phyloP scores from a whole-genome alignment of 1,140 invertebrate genomes.

The Popillia japonica region DNA sequence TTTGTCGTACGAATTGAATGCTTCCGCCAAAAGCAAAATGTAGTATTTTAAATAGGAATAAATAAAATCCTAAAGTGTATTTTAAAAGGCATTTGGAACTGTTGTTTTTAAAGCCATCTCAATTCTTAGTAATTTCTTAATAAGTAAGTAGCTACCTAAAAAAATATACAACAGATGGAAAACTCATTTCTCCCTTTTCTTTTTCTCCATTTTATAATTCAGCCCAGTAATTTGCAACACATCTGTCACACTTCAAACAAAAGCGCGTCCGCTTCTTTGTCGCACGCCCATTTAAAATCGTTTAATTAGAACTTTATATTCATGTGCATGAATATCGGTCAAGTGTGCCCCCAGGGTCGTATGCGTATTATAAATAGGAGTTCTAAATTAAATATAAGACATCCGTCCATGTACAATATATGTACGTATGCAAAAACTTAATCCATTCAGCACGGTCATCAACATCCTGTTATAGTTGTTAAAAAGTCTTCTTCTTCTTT shows the following conservation, averaged over 20 bases:
- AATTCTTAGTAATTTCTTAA: neutral
- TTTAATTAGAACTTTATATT: slow-evolving; percentile 19
- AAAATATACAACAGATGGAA: neutral
- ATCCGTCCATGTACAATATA: neutral
- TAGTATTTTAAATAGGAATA: too few species aligned
- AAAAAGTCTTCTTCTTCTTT: too few species aligned
- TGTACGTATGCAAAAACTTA: neutral
- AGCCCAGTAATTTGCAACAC: neutral
- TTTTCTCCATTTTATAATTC: neutral
- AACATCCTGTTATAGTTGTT: neutral
- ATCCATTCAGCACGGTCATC: neutral
- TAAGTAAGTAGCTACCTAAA: neutral
- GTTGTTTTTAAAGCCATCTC: too few species aligned
- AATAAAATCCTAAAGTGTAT: too few species aligned
- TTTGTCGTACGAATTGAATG: too few species aligned
- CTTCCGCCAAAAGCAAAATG: too few species aligned
- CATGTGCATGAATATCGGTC: slow-evolving; percentile 28
- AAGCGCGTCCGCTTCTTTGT: slow-evolving; percentile 4
- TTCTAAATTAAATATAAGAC: slow-evolving; percentile 20
- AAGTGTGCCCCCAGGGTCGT: neutral
- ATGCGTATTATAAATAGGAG: neutral
- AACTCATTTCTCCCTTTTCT: neutral
- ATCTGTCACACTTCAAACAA: slow-evolving; percentile 22
- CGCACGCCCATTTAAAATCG: neutral
- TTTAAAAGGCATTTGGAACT: too few species aligned